Evolutionary conservation across 2,888 invertebrate species (phyloP).

Genomic region (Lissonota sp.): DNA sequence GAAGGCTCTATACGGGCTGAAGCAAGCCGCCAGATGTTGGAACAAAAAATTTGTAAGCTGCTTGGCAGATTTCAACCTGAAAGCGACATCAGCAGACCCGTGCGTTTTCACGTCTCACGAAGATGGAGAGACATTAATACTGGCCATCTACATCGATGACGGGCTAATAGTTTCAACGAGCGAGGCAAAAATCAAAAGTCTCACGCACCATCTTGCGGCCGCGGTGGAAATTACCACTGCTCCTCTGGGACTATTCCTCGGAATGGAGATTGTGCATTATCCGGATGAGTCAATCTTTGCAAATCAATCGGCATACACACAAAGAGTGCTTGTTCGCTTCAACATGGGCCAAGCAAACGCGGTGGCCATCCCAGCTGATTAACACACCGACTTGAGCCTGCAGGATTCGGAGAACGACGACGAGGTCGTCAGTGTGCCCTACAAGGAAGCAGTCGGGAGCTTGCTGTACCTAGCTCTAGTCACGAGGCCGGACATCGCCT

Average conservation of each 20-base stretch:
- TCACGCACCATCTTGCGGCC: conserved; percentile 17
- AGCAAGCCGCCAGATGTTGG: conserved; percentile 72
- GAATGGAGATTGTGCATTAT: conserved; percentile 36
- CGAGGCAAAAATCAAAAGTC: background rate
- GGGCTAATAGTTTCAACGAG: conserved; percentile 22
- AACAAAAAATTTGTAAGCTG: conserved; percentile 63
- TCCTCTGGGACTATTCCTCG: conserved; percentile 26
- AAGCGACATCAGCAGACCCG: conserved; percentile 64
- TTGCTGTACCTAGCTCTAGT: conserved; percentile 18
- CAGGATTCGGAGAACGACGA: background rate
- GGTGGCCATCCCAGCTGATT: conserved; percentile 33
- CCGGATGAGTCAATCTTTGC: conserved; percentile 44
- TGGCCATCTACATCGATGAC: conserved; percentile 51
- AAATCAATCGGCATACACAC: conserved; percentile 35
- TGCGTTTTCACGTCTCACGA: conserved; percentile 64
- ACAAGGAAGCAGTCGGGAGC: conserved; percentile 33
- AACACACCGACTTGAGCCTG: background rate
- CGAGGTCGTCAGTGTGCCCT: conserved; percentile 4
- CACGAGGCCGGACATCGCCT: conserved; percentile 48
- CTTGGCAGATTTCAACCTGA: conserved; percentile 61
- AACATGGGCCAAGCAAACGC: conserved; percentile 46
- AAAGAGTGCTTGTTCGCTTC: conserved; percentile 46
- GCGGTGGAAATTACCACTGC: conserved; percentile 27
- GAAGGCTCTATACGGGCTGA: conserved; percentile 71
- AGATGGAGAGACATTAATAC: conserved; percentile 19